These are phyloP conservation scores for Nestor notabilis DNA, from an alignment of 2,113 vertebrate genomes.

Conservation along the genomic window DNA sequence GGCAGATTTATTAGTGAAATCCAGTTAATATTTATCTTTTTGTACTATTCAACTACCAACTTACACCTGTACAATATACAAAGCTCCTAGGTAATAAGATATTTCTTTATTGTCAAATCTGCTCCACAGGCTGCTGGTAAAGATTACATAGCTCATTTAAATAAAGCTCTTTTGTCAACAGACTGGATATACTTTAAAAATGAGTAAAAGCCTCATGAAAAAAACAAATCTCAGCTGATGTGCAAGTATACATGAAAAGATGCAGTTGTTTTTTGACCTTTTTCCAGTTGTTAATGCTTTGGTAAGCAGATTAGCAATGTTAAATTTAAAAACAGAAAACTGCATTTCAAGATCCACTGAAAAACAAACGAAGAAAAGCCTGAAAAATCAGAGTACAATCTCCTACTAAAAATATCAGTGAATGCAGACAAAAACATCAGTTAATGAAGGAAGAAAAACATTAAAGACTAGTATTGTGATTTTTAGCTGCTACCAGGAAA, in stretches of 20 bases:
- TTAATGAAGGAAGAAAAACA: neutral
- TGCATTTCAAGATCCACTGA: constrained; percentile 15
- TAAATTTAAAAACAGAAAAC: constrained; percentile 26
- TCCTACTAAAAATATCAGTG: neutral
- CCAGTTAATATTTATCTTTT: constrained; percentile 71
- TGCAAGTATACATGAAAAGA: constrained; percentile 36
- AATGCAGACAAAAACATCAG: neutral
- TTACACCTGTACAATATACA: constrained; percentile 42
- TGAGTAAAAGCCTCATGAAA: constrained; percentile 38
- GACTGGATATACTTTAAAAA: constrained; percentile 51
- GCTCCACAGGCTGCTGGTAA: constrained; percentile 66
- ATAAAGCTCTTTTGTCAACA: constrained; percentile 68
- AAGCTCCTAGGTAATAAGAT: constrained; percentile 71
- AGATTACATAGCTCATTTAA: constrained; percentile 71
- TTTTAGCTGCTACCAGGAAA: neutral
- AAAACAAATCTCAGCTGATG: constrained; percentile 45
- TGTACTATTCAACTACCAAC: constrained; percentile 48
- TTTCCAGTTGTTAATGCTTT: constrained; percentile 38
- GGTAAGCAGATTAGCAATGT: constrained; percentile 18
- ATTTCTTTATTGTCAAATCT: constrained; percentile 71
- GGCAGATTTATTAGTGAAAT: constrained; percentile 70
- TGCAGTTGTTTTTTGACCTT: constrained; percentile 28
- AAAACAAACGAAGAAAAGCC: constrained; percentile 4
- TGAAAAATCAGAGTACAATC: neutral
- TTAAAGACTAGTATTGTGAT: neutral